Evolutionary conservation across 1,140 invertebrate species (phyloP), one percentile per base, ranked within the genome.

Genomic region (Monomorium pharaonis): DNA sequence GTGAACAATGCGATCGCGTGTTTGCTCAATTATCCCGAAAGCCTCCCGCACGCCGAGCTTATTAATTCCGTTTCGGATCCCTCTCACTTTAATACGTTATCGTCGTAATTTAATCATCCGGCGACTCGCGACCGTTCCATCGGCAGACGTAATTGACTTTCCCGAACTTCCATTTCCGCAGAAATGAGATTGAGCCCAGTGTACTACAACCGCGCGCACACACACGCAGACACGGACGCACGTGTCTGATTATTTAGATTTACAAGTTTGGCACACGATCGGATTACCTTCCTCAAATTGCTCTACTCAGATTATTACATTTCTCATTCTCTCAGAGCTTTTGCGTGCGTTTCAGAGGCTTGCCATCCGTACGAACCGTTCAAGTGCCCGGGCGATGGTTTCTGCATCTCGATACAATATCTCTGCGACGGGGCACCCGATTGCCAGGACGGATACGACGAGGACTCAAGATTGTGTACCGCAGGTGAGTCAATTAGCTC

Each of bases 381-480:
- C 95, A 98, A 98, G 93, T 99, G 98, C 94, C 98, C 98, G 1
- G 98, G 98, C 80, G 98, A 98, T 92, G 97, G 97, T 85, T 97
- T 97, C 92, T 99, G 98, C 94, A 99, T 99, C 94, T 98, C 98
- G 78, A 99, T 99, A 94, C 98, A 99, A 93, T 99, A 99, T 96
- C 96, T 97, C 86, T 99, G 98, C 94, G 98, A 99, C 92, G 98
- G 98, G 51, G 98, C 98, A 0, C 97, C 98, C 0, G 98, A 99
- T 95, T 99, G 98, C 96, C 97, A 97, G 30, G 98, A 99, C 91
- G 98, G 98, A 24, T 98, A 98, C 91, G 98, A 98, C 91, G 96
- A 97, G 89, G 98, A 99, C 94, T 97, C 98, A 69, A 96, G 98
- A 92, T 97, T 99, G 24, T 99, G 98, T 95, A 99, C 98, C 86